Evolutionary conservation across 2,113 vertebrate genomes (phyloP), one percentile per base, ranked within the genome.

Genomic region (Desmodus rotundus): DNA sequence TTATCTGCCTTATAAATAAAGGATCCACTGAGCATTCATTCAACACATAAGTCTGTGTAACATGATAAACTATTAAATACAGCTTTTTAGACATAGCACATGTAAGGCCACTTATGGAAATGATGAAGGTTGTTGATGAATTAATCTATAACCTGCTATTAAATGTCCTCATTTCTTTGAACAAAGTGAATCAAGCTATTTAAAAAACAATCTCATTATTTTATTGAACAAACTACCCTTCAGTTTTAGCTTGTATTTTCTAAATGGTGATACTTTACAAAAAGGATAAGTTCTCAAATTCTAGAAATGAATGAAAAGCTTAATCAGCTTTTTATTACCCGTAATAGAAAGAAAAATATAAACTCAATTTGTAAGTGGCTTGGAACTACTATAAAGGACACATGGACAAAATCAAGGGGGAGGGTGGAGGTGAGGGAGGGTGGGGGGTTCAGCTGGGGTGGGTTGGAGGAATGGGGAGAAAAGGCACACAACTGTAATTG

Each of bases 231-330:
- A 78, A 83, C 38, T 26, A 58, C 5, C n/a, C 70, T 78, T 91
- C n/a, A 31, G 50, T 92, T 94, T 77, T 68, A 95, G 70, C 43
- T 83, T 92, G 61, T 56, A 22, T 94, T 88, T 93, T 95, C 85
- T 47, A 87, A 94, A 85, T 76, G 73, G 4, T 82, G 33, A 58
- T 58, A 38, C 68, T 73, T 78, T 41, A 82, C 38, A 63, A 84
- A 63, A 93, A 92, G 86, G 52, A 47, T 80, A 67, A 92, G 50
- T 50, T 45, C n/a, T 86, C 33, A 77, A 67, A 82, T 63, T 89
- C 76, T 63, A 78, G 22, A 96, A 85, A 81, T 43, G 20, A 78
- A 61, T 89, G 41, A 56, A 95, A 87, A 74, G 31, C 20, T 92
- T 86, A 78, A 31, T 86, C 56, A 31, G 43, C 28, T 86, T 90